Conservation (phyloP, 1,140 invertebrate genomes). For the Macrosteles quadrilineatus region DNA sequence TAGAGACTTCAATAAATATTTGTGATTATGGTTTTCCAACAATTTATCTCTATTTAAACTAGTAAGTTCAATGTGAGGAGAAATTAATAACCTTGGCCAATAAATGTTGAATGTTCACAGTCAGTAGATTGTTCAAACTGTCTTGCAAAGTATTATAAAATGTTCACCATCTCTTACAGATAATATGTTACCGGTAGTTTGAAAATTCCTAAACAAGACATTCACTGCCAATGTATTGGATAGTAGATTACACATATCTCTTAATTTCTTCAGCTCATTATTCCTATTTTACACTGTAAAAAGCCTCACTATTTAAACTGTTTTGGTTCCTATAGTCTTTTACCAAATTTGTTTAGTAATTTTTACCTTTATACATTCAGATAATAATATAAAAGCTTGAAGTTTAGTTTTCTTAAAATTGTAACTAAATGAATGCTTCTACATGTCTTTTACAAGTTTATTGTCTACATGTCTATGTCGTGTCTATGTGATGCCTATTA, state of each 20-base stretch:
- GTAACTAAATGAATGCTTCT: background rate
- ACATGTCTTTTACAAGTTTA: conserved; percentile 8
- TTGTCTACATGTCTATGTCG: conserved; percentile 5
- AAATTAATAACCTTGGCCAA: no score
- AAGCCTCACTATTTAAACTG: no score
- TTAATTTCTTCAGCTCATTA: background rate
- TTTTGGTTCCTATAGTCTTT: no score
- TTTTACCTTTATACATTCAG: background rate
- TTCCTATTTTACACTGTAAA: background rate
- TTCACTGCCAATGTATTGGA: background rate
- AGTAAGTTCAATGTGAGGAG: no score
- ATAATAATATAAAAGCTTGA: background rate
- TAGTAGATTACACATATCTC: conserved; percentile 1
- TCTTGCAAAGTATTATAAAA: no score
- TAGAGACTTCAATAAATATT: no score
- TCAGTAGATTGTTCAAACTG: no score
- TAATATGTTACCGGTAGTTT: no score
- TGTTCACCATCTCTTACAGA: no score
- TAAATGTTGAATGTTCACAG: no score
- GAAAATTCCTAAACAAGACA: background rate
- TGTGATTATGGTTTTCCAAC: no score
- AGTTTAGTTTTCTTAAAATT: background rate
- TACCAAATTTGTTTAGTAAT: background rate
- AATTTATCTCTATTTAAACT: no score
- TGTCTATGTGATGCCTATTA: conserved; percentile 2